Percentiles rank a stretch among this genome's conserved stretches.
These are phyloP conservation scores for Macrophya alboannulata DNA, from an alignment of 2,888 invertebrate genomes.

Conservation along the genomic window DNA sequence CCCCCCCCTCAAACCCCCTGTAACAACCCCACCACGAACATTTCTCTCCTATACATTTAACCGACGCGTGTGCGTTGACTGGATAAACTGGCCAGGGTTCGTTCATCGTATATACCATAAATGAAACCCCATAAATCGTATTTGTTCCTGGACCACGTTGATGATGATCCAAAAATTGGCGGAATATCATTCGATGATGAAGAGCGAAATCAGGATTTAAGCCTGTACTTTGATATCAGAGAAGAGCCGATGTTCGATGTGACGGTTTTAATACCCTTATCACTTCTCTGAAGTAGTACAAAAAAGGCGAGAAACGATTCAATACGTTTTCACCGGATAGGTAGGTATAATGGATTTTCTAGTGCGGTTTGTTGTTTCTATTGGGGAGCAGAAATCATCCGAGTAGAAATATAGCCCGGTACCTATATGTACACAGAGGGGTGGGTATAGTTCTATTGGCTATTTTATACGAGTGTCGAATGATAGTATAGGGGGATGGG, in stretches of 20 bases:
- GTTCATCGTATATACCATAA: not conserved
- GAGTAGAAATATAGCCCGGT: constrained; percentile 30
- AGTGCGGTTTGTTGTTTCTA: constrained; percentile 44
- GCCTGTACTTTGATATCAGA: too few species aligned
- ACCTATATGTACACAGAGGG: constrained; percentile 12
- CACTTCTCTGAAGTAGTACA: not conserved
- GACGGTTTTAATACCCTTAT: not conserved
- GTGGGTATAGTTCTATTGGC: constrained; percentile 62
- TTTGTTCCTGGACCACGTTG: not conserved
- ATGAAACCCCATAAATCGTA: not conserved
- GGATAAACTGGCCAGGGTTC: not conserved
- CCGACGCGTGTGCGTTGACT: constrained; percentile 27
- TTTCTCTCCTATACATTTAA: constrained; percentile 34
- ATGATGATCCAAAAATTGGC: too few species aligned
- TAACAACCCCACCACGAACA: constrained; percentile 45
- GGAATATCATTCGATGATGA: too few species aligned
- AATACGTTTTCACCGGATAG: not conserved
- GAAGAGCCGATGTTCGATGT: too few species aligned
- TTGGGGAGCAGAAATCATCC: constrained; percentile 35
- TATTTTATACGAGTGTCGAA: constrained; percentile 61
- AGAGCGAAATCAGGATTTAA: too few species aligned
- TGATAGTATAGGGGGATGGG: not conserved
- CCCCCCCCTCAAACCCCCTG: constrained; percentile 54
- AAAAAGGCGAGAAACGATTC: not conserved
- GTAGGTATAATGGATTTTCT: constrained; percentile 65